Conservation (phyloP, 2,113 vertebrate genomes). For the Recurvirostra avosetta region DNA sequence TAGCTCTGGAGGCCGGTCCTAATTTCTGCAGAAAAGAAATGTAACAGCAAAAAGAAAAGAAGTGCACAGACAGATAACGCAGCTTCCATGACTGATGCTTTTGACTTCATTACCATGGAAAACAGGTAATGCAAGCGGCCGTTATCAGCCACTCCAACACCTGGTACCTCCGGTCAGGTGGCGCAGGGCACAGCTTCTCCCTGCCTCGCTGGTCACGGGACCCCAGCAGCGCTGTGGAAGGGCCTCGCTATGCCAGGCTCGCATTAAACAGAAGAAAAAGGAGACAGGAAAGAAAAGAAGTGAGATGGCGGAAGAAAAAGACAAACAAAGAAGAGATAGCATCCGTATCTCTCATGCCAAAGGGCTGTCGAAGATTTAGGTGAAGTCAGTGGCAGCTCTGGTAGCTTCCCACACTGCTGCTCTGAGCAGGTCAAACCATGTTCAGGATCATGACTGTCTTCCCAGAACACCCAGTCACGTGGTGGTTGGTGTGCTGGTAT, state of each 20-base stretch:
- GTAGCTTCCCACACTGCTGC: neutral
- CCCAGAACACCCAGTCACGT: neutral
- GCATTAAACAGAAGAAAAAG: neutral
- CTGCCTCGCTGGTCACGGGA: neutral
- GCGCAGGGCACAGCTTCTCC: neutral
- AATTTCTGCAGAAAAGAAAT: neutral
- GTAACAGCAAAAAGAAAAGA: neutral
- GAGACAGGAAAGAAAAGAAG: neutral
- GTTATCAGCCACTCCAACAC: conserved; percentile 15
- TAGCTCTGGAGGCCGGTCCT: neutral
- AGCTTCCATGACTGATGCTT: neutral
- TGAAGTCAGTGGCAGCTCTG: neutral
- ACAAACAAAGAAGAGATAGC: neutral
- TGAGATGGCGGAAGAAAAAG: neutral
- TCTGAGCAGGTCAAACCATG: neutral
- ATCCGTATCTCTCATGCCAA: neutral
- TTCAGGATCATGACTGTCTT: neutral
- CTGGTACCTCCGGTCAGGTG: neutral
- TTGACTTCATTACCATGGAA: neutral
- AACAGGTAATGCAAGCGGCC: neutral
- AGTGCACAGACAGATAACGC: neutral
- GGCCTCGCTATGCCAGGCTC: neutral
- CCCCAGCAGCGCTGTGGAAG: neutral
- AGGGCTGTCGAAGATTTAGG: neutral
- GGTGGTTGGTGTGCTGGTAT: neutral